These are phyloP conservation scores for Hypotaenidia okinawae DNA, from an alignment of 2,797 vertebrate genomes.

Conservation along the genomic window DNA sequence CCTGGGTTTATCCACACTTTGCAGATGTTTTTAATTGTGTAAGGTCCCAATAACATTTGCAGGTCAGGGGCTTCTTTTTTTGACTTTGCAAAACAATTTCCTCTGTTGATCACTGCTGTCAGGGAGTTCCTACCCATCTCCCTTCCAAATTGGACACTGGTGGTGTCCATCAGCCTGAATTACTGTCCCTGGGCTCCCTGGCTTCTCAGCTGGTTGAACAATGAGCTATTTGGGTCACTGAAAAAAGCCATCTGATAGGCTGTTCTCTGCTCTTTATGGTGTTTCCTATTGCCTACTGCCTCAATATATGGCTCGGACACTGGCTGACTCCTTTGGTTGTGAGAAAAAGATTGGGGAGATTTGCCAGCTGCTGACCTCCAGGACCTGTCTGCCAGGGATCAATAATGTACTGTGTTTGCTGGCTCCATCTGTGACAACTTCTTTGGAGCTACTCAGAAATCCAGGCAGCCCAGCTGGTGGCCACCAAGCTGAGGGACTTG, in stretches of 20 bases:
- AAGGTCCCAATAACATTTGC: background rate
- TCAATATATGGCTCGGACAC: fast-evolving
- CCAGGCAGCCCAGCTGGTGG: background rate
- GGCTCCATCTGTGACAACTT: background rate
- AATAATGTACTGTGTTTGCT: background rate
- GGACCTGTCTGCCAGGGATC: fast-evolving
- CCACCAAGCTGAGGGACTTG: background rate
- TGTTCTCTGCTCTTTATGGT: background rate
- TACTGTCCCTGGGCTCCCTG: background rate
- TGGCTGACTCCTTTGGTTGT: background rate
- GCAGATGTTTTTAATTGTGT: background rate
- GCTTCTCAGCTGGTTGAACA: background rate
- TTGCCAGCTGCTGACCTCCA: background rate
- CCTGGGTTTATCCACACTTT: background rate
- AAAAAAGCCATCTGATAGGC: background rate
- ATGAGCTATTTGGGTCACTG: background rate
- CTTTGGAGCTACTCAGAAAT: background rate
- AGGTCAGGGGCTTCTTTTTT: background rate
- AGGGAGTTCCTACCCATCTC: background rate
- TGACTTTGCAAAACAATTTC: background rate
- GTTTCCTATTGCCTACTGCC: background rate
- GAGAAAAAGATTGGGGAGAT: background rate
- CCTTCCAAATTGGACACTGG: background rate
- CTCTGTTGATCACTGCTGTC: background rate
- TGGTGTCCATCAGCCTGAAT: background rate